Evolutionary conservation across 2,113 vertebrate genomes (phyloP), one percentile per base, ranked within the genome.

Genomic region (Sturnus vulgaris): DNA sequence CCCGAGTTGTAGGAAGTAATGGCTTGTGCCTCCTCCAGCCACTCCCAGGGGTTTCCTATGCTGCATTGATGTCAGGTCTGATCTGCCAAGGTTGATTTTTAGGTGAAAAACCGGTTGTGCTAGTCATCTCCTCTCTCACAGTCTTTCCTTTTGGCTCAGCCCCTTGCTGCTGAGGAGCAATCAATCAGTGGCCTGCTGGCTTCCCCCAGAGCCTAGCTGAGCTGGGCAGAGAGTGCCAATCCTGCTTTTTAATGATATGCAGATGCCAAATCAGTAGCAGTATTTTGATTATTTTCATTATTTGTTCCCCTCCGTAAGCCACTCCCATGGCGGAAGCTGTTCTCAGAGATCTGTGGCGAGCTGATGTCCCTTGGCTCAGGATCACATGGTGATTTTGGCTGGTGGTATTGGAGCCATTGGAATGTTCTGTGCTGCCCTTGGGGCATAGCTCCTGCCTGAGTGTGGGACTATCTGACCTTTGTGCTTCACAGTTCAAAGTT

Each of bases 181-280:
- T 20, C 37, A 5, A n/a, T 0, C 37, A 6, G 42, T 0, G 0
- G 4, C 55, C 2, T 39, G 59, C 42, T 39, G 28, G 5, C 39
- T 70, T 56, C 8, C 44, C 40, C 11, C 4, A 3, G 33, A 56
- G 63, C 44, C 57, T 33, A 31, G 64, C 31, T 4, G 1, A 66
- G 46, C 10, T 2, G 2, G 18, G 30, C 59, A 53, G 52, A 56
- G 52, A 33, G 23, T 46, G 28, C 12, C 6, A 61, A 25, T 52
- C 40, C 40, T 30, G 5, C 24, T 68, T 60, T 92, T 49, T 49
- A 64, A 90, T 37, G 5, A 79, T 31, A 64, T 47, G 24, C 44
- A 59, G 27, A 39, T 84, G 70, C 35, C 35, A 56, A 69, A 66
- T 77, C 56, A 8, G 23, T 69, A 3, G 2, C 19, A 30, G 12